Conservation (phyloP, 2,888 invertebrate species). For the Pterobdella sp. region DNA sequence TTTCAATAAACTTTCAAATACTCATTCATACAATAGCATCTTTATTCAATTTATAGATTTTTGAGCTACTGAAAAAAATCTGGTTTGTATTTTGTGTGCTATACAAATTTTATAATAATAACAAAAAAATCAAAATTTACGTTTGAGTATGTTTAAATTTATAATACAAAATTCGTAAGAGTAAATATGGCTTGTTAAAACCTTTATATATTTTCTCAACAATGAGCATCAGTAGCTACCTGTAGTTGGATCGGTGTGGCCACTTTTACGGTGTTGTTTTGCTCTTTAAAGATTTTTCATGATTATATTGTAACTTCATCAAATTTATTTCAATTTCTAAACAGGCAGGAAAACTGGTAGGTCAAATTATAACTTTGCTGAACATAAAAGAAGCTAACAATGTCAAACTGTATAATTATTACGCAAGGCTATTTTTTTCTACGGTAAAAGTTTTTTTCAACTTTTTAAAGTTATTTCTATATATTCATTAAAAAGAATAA, state of each 20-base stretch:
- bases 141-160: too few relatives aligned
- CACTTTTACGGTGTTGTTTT: too few relatives aligned
- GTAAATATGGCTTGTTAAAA: background rate
- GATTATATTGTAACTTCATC: background rate
- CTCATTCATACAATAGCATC: too few relatives aligned
- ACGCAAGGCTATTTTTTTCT: constrained; percentile 61
- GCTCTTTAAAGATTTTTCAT: constrained; percentile 10
- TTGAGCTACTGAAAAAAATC: too few relatives aligned
- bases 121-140: too few relatives aligned
- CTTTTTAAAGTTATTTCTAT: background rate
- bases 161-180: background rate
- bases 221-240: too few relatives aligned
- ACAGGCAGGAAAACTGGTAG: constrained; percentile 61
- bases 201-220: background rate
- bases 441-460: constrained; percentile 57
- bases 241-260: too few relatives aligned
- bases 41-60: too few relatives aligned
- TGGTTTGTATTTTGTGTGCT: too few relatives aligned
- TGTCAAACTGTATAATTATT: constrained; percentile 62
- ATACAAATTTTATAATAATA: too few relatives aligned
- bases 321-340: background rate
- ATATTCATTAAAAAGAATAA: background rate
- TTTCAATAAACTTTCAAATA: too few relatives aligned
- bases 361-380: constrained; percentile 62
- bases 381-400: constrained; percentile 71